Conservation (phyloP, 2,113 vertebrate species). For the Rynchops niger region DNA sequence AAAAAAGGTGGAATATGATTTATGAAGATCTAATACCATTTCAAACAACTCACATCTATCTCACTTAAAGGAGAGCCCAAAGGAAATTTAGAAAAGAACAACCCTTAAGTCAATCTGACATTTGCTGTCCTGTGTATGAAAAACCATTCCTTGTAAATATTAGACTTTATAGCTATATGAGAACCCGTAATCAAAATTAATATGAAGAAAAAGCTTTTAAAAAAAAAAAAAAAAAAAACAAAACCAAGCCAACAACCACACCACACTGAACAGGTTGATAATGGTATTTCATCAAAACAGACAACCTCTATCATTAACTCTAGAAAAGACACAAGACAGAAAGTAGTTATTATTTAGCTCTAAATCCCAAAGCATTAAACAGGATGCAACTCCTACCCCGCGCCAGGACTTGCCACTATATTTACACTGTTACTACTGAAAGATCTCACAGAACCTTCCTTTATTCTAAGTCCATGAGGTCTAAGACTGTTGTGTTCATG, state of each 20-base stretch:
- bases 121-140: background rate
- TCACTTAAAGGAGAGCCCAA: conserved; percentile 37
- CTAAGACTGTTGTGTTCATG: background rate
- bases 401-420: background rate
- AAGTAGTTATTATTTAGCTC: background rate
- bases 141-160: background rate
- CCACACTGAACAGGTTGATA: background rate
- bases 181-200: background rate
- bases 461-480: background rate
- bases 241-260: background rate
- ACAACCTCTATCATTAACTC: background rate
- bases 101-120: conserved; percentile 8
- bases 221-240: background rate
- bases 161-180: background rate
- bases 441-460: background rate
- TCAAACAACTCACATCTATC: conserved; percentile 31
- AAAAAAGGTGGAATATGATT: conserved; percentile 19
- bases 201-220: background rate
- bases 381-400: background rate
- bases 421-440: background rate
- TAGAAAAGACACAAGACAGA: background rate
- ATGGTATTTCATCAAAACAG: background rate
- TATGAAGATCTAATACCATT: conserved; percentile 24
- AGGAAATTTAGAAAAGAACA: conserved; percentile 31
- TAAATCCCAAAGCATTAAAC: background rate